A percentile compares a stretch with the other conserved stretches of the same genome.
Conservation (phyloP, 2,888 invertebrate genomes). For the Microctonus aethiopoides region DNA sequence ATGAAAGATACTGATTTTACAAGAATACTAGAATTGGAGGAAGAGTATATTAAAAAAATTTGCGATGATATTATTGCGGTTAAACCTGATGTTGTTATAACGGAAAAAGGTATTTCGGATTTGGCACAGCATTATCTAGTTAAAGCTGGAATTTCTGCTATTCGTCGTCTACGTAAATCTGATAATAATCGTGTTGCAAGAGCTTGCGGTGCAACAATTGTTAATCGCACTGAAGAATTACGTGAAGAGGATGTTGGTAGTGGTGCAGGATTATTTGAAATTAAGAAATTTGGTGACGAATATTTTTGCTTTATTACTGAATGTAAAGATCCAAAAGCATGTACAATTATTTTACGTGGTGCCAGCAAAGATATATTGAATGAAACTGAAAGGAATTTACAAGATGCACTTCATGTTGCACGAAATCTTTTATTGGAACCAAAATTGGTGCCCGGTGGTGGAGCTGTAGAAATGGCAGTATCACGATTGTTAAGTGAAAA, state of each 20-base stretch:
- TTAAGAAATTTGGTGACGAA: slow-evolving; percentile 94
- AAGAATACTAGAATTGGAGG: slow-evolving; percentile 92
- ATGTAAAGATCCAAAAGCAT: slow-evolving; percentile 97
- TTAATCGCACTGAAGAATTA: slow-evolving; percentile 96
- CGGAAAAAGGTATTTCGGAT: slow-evolving; percentile 98
- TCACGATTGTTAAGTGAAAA: slow-evolving; percentile 85
- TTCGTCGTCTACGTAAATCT: slow-evolving; percentile 87
- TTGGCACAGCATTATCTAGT: slow-evolving; percentile 89
- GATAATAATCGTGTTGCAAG: slow-evolving; percentile 97
- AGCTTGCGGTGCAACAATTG: slow-evolving; percentile 95
- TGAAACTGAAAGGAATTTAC: slow-evolving; percentile 94
- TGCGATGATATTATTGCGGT: slow-evolving; percentile 94
- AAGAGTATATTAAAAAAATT: slow-evolving; percentile 89
- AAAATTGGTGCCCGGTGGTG: slow-evolving; percentile 77
- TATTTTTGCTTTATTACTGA: slow-evolving; percentile 94
- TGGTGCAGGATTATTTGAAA: slow-evolving; percentile 94
- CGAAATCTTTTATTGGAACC: slow-evolving; percentile 88
- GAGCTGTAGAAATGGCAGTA: slow-evolving; percentile 97
- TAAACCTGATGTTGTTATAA: slow-evolving; percentile 96
- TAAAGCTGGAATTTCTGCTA: slow-evolving; percentile 83
- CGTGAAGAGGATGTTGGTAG: slow-evolving; percentile 94
- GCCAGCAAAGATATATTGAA: slow-evolving; percentile 97
- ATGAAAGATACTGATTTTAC: slow-evolving; percentile 95
- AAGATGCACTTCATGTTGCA: slow-evolving; percentile 97
- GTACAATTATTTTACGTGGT: slow-evolving; percentile 95